Percentiles rank a stretch among this genome's conserved stretches.
Evolutionary conservation across 2,113 vertebrate species (phyloP).

Genomic region (Paradoxurus hermaphroditus): DNA sequence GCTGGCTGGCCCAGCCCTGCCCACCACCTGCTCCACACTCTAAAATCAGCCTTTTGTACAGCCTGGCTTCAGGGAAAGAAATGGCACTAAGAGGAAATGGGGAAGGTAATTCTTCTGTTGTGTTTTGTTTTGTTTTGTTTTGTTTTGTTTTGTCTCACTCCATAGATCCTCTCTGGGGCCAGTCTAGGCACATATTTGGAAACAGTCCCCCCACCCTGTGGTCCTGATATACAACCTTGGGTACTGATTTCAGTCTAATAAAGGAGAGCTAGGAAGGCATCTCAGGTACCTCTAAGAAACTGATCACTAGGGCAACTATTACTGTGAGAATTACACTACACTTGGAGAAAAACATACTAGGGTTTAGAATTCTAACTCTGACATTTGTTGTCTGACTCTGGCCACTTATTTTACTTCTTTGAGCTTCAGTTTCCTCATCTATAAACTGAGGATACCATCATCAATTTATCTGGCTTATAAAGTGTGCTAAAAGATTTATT

Average conservation of each 20-base stretch:
- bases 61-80: slow-evolving; percentile 2
- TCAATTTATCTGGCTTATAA: neutral
- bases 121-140: neutral
- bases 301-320: neutral
- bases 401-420: neutral
- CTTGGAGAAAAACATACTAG: slow-evolving; percentile 19
- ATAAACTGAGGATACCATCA: neutral
- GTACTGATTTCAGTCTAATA: slow-evolving; percentile 2
- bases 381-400: neutral
- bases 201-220: neutral
- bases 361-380: slow-evolving; percentile 26
- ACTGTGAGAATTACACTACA: neutral
- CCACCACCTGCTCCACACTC: slow-evolving; percentile 63
- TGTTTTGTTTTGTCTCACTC: neutral
- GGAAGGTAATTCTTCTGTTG: neutral
- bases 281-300: slow-evolving; percentile 21
- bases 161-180: neutral
- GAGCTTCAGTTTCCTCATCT: neutral
- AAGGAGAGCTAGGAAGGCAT: neutral
- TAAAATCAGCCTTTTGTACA: slow-evolving; percentile 52
- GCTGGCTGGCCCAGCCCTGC: slow-evolving; percentile 1
- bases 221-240: neutral
- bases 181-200: neutral
- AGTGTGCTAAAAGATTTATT: neutral
- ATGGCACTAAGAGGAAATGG: neutral